These are phyloP conservation scores for Oscheius myriophilus DNA, from an alignment of 2,888 invertebrate genomes.

Conservation along the genomic window DNA sequence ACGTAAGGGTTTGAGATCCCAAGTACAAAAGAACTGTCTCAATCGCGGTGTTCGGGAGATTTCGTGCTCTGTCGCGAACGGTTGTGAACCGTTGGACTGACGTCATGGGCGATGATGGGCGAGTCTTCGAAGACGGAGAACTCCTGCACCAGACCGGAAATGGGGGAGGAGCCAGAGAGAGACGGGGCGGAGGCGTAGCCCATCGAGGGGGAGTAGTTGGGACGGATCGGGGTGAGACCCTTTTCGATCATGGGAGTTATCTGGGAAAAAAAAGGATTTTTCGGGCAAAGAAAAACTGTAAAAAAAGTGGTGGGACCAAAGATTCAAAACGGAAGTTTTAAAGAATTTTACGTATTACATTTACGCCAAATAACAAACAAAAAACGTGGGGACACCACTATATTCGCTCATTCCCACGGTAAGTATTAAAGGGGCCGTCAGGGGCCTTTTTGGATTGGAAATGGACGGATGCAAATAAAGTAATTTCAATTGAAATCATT, in stretches of 20 bases:
- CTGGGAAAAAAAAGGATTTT: constrained; percentile 1
- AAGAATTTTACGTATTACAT: no score
- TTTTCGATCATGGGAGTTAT: constrained; percentile 29
- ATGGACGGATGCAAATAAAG: no score
- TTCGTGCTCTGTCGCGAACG: constrained; percentile 39
- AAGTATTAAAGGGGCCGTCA: no score
- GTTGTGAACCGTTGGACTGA: constrained; percentile 40
- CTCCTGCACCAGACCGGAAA: constrained; percentile 3
- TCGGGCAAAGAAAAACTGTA: neutral
- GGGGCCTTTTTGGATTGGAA: no score
- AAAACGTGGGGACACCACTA: no score
- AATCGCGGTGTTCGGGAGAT: constrained; percentile 44
- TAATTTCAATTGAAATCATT: no score
- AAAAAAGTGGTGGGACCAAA: neutral
- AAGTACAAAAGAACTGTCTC: no score
- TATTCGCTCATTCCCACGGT: no score
- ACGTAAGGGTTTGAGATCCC: no score
- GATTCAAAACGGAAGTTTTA: no score
- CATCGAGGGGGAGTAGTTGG: constrained; percentile 12
- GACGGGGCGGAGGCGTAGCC: constrained; percentile 34
- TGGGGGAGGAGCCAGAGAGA: constrained; percentile 9
- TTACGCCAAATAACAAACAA: no score
- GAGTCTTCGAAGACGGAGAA: constrained; percentile 10
- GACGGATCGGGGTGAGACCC: constrained; percentile 1
- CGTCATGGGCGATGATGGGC: constrained; percentile 7